phyloP scores from a whole-genome alignment of 2,113 vertebrate species.

The Pelvicachromis taeniatus region DNA sequence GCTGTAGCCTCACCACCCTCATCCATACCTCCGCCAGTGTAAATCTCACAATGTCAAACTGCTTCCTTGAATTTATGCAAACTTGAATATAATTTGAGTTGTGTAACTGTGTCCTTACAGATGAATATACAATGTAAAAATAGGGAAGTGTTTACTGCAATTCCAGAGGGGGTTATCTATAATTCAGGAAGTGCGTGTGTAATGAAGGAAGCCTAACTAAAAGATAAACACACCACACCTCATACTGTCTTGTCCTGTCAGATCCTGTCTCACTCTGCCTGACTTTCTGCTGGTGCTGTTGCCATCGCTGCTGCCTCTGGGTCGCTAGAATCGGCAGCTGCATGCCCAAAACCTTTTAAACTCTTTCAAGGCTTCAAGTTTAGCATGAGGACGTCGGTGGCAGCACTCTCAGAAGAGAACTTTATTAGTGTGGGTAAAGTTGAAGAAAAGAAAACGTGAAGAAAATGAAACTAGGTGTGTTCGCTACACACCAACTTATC shows the following conservation, averaged over 20 bases:
- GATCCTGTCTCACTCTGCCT: conserved; percentile 54
- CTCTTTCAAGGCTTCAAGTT: neutral
- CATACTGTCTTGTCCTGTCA: conserved; percentile 63
- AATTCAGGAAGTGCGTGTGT: conserved; percentile 55
- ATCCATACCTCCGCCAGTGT: neutral
- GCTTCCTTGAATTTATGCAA: neutral
- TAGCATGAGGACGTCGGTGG: neutral
- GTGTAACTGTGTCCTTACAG: neutral
- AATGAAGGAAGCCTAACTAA: conserved; percentile 58
- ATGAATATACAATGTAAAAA: neutral
- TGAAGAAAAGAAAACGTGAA: neutral
- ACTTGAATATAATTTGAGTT: neutral
- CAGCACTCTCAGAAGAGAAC: neutral
- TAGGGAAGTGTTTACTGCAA: conserved; percentile 22
- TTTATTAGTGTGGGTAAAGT: neutral
- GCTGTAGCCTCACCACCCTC: neutral
- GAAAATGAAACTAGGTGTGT: conserved; percentile 18
- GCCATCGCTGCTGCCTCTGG: neutral
- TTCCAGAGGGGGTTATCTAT: conserved; percentile 40
- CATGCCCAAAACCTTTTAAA: neutral
- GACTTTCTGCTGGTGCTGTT: neutral
- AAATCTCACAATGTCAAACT: neutral
- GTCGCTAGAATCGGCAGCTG: conserved; percentile 29
- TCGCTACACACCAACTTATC: neutral
- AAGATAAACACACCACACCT: conserved; percentile 71